These are phyloP conservation scores for Liasis olivaceus DNA, from an alignment of 2,797 vertebrate genomes.

Conservation along the genomic window DNA sequence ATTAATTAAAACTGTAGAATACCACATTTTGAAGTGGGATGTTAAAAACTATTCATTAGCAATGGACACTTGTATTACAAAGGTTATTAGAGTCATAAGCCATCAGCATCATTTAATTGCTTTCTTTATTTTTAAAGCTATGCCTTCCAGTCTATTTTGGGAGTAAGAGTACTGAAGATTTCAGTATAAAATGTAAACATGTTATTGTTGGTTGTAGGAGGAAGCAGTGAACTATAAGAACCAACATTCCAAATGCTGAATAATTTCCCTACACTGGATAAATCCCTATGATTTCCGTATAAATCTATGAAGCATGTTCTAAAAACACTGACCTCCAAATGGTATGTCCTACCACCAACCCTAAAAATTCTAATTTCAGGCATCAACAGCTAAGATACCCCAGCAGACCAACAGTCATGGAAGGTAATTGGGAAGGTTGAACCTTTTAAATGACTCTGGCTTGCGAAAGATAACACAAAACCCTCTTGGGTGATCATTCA, in stretches of 20 bases:
- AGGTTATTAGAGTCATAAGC: not conserved
- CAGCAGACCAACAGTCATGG: slow-evolving; percentile 47
- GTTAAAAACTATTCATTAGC: not conserved
- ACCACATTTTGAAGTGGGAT: not conserved
- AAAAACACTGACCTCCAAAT: slow-evolving; percentile 36
- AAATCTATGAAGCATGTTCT: slow-evolving; percentile 28
- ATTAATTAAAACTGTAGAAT: not conserved
- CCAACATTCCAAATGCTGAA: not conserved
- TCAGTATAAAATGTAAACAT: not conserved
- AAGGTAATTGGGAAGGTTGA: slow-evolving; percentile 48
- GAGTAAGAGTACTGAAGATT: not conserved
- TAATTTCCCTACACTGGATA: not conserved
- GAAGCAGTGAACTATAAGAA: not conserved
- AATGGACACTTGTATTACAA: not conserved
- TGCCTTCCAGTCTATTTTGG: not conserved
- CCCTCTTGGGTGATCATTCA: slow-evolving; percentile 55
- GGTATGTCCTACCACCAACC: slow-evolving; percentile 15
- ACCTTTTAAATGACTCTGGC: slow-evolving; percentile 44
- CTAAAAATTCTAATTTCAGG: slow-evolving; percentile 52
- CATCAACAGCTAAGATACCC: slow-evolving; percentile 49
- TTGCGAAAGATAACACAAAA: slow-evolving; percentile 55
- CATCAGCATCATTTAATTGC: not conserved
- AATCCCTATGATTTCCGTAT: too few species aligned
- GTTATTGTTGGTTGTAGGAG: not conserved
- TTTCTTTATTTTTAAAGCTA: not conserved